Evolutionary conservation across 2,797 vertebrate species (phyloP).

Genomic region (Chaenodraco wilsoni): DNA sequence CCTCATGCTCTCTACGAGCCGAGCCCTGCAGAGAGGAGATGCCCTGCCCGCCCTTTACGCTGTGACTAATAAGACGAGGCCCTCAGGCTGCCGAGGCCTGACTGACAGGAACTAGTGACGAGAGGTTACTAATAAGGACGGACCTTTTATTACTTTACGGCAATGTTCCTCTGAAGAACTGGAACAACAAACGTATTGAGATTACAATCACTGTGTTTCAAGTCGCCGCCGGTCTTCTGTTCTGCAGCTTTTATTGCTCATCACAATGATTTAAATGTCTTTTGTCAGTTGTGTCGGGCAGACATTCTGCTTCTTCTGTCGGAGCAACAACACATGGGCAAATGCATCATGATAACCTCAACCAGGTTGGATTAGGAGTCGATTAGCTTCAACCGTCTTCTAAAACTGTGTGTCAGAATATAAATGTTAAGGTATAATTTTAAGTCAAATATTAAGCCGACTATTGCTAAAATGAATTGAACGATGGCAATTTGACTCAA

Average conservation of each 20-base stretch:
- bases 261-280: neutral
- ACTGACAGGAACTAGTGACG: conserved; percentile 67
- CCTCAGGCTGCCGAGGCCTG: conserved; percentile 53
- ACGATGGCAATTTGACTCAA: too few relatives aligned
- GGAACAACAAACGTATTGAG: neutral
- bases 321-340: neutral
- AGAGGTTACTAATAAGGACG: conserved; percentile 46
- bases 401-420: neutral
- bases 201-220: neutral
- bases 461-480: neutral
- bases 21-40: conserved; percentile 51
- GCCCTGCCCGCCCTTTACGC: conserved; percentile 41
- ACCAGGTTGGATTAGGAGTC: neutral
- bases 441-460: too few relatives aligned
- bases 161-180: conserved; percentile 6
- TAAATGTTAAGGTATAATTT: neutral
- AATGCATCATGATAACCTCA: neutral
- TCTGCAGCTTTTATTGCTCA: neutral
- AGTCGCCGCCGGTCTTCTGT: neutral
- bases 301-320: neutral
- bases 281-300: neutral
- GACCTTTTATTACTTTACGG: conserved; percentile 47
- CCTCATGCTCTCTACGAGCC: conserved; percentile 66
- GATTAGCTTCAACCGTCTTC: neutral
- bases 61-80: conserved; percentile 65